These are phyloP conservation scores for Oryzias woworae DNA, from an alignment of 2,113 vertebrate genomes.

Conservation along the genomic window DNA sequence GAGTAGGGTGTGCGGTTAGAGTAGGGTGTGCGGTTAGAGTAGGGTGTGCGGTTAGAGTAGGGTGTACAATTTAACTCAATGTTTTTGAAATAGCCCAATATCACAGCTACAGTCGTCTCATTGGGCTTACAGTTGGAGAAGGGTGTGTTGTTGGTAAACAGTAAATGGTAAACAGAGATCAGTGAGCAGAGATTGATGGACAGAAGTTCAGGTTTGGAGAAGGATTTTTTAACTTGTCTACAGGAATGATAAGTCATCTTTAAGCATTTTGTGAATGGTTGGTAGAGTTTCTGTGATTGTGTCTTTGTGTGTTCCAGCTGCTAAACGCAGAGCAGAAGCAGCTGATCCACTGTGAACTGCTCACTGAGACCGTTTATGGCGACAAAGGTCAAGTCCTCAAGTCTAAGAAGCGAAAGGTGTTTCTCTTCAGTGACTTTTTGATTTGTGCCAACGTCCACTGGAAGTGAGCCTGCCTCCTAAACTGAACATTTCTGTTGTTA, in stretches of 20 bases:
- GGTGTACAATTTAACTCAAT: no score
- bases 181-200: neutral
- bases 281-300: neutral
- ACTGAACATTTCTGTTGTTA: neutral
- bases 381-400: constrained; percentile 91
- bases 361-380: constrained; percentile 87
- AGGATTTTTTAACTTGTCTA: neutral
- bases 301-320: constrained; percentile 67
- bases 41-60: no score
- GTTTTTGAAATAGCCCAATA: no score
- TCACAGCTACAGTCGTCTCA: no score
- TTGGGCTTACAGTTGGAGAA: no score
- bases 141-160: no score
- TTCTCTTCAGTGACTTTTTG: constrained; percentile 87
- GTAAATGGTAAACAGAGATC: no score
- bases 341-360: constrained; percentile 86
- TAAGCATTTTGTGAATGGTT: neutral
- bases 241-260: neutral
- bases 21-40: no score
- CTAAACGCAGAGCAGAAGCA: constrained; percentile 84
- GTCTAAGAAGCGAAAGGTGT: constrained; percentile 88
- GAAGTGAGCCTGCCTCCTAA: constrained; percentile 74
- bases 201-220: neutral
- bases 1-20: no score
- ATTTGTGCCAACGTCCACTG: constrained; percentile 90